Evolutionary conservation across 2,797 vertebrate genomes (phyloP).

Genomic region (Meriones psammophilus): DNA sequence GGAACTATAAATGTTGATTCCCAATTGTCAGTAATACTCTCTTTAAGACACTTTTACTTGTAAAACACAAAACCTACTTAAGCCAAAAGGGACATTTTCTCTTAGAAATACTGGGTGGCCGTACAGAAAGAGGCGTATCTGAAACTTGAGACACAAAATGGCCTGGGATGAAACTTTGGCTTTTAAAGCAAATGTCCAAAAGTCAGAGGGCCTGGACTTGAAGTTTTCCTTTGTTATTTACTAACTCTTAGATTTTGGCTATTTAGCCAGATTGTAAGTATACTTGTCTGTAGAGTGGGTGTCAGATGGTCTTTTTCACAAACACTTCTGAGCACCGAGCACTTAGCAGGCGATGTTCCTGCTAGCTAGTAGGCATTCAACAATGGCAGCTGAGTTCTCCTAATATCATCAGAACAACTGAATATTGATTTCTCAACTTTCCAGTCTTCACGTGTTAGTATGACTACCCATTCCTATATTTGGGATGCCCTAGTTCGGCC

Average conservation of each 20-base stretch:
- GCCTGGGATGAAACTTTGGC: neutral
- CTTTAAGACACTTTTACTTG: conserved; percentile 49
- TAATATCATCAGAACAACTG: neutral
- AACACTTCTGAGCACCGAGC: neutral
- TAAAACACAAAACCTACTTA: conserved; percentile 55
- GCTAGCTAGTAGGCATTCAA: neutral
- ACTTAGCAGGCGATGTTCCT: neutral
- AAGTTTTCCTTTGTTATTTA: conserved; percentile 6
- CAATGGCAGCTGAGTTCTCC: conserved; percentile 17
- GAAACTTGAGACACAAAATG: neutral
- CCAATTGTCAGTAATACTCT: conserved; percentile 53
- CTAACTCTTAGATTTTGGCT: neutral
- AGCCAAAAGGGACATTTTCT: conserved; percentile 27
- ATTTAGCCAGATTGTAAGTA: neutral
- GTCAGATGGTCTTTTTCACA: neutral
- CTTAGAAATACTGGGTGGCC: neutral
- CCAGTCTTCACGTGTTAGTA: neutral
- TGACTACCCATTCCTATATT: neutral
- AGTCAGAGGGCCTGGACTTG: neutral
- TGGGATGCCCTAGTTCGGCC: neutral
- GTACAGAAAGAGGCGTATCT: neutral
- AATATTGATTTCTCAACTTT: conserved; percentile 50
- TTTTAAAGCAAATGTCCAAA: conserved; percentile 29
- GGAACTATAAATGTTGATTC: conserved; percentile 43
- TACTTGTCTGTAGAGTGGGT: neutral